phyloP scores from a whole-genome alignment of 1,140 invertebrate genomes.

The Drosophila watanabei region DNA sequence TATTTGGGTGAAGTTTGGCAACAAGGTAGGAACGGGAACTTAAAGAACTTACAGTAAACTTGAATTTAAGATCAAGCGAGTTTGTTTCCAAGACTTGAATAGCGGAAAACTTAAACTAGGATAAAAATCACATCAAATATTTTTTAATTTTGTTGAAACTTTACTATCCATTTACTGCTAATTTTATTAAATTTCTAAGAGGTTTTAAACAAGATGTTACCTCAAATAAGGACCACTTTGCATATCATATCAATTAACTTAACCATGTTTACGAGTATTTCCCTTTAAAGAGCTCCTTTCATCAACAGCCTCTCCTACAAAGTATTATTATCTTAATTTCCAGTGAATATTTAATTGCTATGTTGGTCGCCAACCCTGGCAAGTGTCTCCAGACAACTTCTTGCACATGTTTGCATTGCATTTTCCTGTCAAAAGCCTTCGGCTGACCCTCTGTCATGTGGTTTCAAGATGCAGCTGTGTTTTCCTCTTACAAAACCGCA shows the following conservation, averaged over 20 bases:
- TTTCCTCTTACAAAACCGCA: conserved; percentile 48
- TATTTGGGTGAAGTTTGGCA: conserved; percentile 49
- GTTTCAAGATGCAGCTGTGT: conserved; percentile 55
- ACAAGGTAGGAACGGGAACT: conserved; percentile 15
- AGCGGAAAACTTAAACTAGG: not conserved
- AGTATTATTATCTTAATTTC: conserved; percentile 6
- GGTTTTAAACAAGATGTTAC: not conserved
- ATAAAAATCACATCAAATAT: not conserved
- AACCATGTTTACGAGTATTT: not conserved
- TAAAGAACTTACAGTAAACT: conserved; percentile 9
- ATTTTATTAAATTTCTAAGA: not conserved
- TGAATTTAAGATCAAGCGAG: not conserved
- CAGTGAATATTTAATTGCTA: conserved; percentile 48
- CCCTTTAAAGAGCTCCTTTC: not conserved
- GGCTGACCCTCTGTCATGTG: conserved; percentile 7
- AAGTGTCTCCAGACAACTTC: conserved; percentile 35
- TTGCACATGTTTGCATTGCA: conserved; percentile 64
- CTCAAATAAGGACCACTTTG: not conserved
- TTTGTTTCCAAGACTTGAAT: not conserved
- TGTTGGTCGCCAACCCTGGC: conserved; percentile 13
- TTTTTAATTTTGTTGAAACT: not conserved
- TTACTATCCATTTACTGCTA: not conserved
- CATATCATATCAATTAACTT: not conserved
- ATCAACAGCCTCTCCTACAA: not conserved
- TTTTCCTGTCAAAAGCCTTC: conserved; percentile 34